Evolutionary conservation across 2,113 vertebrate genomes (phyloP).

Genomic region (Hemiscyllium ocellatum): DNA sequence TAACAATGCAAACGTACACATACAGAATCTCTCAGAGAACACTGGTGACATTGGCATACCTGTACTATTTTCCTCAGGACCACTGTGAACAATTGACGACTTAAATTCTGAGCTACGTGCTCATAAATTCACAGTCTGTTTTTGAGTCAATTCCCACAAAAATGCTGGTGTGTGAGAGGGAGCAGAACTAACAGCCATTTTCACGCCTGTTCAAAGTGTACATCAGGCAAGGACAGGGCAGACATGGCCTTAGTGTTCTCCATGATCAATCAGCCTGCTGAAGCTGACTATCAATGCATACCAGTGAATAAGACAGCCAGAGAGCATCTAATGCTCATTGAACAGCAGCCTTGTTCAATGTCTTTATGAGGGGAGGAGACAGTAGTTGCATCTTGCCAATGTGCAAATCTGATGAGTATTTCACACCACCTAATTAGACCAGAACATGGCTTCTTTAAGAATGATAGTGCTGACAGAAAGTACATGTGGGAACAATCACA

Average conservation of each 20-base stretch:
- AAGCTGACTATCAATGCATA: not conserved
- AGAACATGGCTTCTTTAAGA: not conserved
- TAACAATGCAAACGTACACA: not conserved
- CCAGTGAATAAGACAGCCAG: not conserved
- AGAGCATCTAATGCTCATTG: not conserved
- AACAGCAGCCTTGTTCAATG: not conserved
- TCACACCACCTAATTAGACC: not conserved
- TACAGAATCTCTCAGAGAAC: not conserved
- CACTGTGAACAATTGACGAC: not conserved
- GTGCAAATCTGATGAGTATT: not conserved
- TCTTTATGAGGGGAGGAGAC: not conserved
- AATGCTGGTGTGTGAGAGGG: not conserved
- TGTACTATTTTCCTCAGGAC: not conserved
- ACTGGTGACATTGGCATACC: not conserved
- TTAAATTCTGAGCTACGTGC: not conserved
- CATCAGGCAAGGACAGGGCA: not conserved
- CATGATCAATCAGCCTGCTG: not conserved
- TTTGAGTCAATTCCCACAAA: not conserved
- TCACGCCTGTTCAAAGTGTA: not conserved
- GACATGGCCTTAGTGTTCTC: not conserved
- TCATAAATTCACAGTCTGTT: not conserved
- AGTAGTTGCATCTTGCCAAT: not conserved
- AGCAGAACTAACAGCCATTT: not conserved
- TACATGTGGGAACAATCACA: constrained; percentile 22
- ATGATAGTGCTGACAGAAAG: not conserved